Evolutionary conservation across 2,797 vertebrate species (phyloP).

Genomic region (Sebastes aleutianus): DNA sequence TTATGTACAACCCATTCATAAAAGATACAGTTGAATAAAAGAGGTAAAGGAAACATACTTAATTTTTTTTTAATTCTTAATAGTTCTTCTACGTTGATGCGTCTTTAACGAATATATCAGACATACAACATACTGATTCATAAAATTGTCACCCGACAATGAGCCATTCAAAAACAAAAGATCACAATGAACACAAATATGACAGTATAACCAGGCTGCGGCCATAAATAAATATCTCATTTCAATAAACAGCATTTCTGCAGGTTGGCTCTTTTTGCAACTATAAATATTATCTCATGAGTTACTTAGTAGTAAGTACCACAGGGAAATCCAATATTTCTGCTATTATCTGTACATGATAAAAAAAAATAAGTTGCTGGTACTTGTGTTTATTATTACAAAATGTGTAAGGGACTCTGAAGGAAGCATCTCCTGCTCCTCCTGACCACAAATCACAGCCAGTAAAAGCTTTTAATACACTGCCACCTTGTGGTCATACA

Average conservation of each 20-base stretch:
- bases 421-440: background rate
- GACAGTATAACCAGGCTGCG: background rate
- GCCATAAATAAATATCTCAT: slow-evolving; percentile 16
- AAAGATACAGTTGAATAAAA: background rate
- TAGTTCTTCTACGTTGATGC: background rate
- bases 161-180: background rate
- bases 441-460: background rate
- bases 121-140: slow-evolving; percentile 6
- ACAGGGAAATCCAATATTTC: background rate
- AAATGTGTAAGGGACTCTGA: background rate
- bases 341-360: background rate
- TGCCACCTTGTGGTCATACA: slow-evolving; percentile 63
- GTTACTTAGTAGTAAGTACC: background rate
- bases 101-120: background rate
- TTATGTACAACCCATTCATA: background rate
- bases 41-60: background rate
- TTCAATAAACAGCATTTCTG: background rate
- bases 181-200: slow-evolving; percentile 5
- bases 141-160: slow-evolving; percentile 19
- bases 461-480: slow-evolving; percentile 42
- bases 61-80: slow-evolving; percentile 6
- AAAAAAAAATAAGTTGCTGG: slow-evolving; percentile 4
- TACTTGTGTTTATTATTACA: slow-evolving; percentile 1
- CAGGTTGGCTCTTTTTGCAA: background rate
- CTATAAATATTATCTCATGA: slow-evolving; percentile 1